These are phyloP conservation scores for Bolinopsis microptera DNA, from an alignment of 37 sponge, comb jelly and placozoan species.

Conservation along the genomic window DNA sequence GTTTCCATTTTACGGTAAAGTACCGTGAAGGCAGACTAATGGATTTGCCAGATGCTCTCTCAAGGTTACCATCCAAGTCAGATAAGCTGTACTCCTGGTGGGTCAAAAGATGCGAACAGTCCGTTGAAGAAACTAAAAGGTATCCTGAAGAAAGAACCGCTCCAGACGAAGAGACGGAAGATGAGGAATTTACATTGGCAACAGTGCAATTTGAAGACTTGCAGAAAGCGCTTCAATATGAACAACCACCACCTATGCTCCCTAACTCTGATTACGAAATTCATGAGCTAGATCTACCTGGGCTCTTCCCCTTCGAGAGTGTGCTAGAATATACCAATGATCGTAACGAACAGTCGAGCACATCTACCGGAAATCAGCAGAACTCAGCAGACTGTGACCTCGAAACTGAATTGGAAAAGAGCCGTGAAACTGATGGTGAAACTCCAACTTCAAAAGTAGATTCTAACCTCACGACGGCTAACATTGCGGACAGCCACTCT, in stretches of 20 bases:
- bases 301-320: background rate
- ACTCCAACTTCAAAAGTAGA: background rate
- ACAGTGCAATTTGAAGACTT: background rate
- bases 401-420: background rate
- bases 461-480: background rate
- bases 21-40: background rate
- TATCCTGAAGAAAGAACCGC: background rate
- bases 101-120: background rate
- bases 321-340: background rate
- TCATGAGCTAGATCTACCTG: background rate
- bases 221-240: background rate
- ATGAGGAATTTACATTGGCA: background rate
- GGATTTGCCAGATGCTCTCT: slow-evolving; percentile 1
- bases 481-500: background rate
- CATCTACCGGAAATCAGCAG: background rate
- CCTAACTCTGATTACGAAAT: background rate
- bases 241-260: no score
- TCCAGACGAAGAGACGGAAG: background rate
- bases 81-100: slow-evolving; percentile 7
- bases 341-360: background rate
- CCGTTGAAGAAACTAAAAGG: background rate
- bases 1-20: background rate
- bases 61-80: background rate
- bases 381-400: background rate
- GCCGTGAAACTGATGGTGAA: background rate